Percentiles rank a stretch among this genome's conserved stretches.
Conservation (phyloP, 1,140 invertebrate genomes). For the Drosophila lowei region DNA sequence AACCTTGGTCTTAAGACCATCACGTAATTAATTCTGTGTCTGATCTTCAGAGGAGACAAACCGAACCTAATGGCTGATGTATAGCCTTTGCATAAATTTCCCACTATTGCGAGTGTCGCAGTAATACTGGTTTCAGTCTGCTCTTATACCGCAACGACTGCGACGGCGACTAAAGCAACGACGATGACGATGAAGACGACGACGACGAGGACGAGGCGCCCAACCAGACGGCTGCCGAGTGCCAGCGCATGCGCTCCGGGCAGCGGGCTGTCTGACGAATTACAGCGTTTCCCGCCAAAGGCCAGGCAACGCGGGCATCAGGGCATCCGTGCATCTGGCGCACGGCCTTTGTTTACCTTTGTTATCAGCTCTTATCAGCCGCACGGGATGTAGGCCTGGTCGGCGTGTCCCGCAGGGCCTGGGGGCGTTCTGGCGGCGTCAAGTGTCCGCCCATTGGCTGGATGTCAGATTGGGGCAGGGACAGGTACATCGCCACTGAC, state of each 20-base stretch:
- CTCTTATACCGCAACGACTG: constrained; percentile 38
- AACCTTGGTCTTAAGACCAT: no score
- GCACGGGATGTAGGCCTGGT: constrained; percentile 5
- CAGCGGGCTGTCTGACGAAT: constrained; percentile 60
- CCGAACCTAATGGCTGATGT: no score
- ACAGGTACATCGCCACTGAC: no score
- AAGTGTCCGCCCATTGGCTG: constrained; percentile 72
- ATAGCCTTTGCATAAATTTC: constrained; percentile 39
- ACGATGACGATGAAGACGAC: no score
- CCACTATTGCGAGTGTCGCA: constrained; percentile 29
- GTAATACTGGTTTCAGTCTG: constrained; percentile 18
- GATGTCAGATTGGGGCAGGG: not conserved
- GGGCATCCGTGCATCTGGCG: constrained; percentile 27
- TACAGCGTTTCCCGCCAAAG: constrained; percentile 76
- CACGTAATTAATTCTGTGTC: no score
- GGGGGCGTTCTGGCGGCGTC: constrained; percentile 25
- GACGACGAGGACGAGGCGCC: not conserved
- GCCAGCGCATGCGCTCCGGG: constrained; percentile 53
- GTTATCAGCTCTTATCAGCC: constrained; percentile 77
- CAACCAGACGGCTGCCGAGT: constrained; percentile 15
- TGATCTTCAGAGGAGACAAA: no score
- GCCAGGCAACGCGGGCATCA: constrained; percentile 20
- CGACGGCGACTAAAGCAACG: no score
- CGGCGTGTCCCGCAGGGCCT: constrained; percentile 13
- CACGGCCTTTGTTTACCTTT: constrained; percentile 74